Evolutionary conservation across 2,888 invertebrate genomes (phyloP).

Genomic region (Mycalesis mineus): DNA sequence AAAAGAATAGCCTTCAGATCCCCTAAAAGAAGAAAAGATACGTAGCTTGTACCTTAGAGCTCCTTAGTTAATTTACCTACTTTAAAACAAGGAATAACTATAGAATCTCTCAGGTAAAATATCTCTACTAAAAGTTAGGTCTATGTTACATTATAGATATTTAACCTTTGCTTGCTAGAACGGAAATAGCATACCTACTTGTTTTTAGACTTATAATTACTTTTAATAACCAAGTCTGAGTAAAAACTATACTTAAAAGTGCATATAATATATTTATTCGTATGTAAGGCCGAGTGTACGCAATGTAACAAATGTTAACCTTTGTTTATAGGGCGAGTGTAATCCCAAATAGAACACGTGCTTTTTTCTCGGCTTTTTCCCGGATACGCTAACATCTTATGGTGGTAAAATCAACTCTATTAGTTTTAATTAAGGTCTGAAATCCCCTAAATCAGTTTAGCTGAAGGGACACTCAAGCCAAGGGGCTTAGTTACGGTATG

Average conservation of each 20-base stretch:
- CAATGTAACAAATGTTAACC: slow-evolving; percentile 61
- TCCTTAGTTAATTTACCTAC: too few species aligned
- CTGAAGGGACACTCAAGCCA: slow-evolving; percentile 53
- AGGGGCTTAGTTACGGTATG: slow-evolving; percentile 65
- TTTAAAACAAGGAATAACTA: too few species aligned
- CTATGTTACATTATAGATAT: too few species aligned
- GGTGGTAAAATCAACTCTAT: slow-evolving; percentile 39
- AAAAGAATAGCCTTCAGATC: too few species aligned
- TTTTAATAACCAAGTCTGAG: too few species aligned
- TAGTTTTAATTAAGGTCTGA: slow-evolving; percentile 32
- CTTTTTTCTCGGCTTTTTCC: slow-evolving; percentile 69
- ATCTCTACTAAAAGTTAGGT: too few species aligned
- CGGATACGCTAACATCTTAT: slow-evolving; percentile 33
- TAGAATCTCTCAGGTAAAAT: too few species aligned
- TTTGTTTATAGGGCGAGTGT: slow-evolving; percentile 72
- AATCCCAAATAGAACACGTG: slow-evolving; percentile 77
- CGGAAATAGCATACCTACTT: background rate
- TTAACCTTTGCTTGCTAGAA: too few species aligned
- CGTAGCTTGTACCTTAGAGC: too few species aligned
- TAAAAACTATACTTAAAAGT: too few species aligned
- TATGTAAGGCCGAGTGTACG: slow-evolving; percentile 18
- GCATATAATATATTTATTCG: too few species aligned
- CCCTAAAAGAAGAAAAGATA: too few species aligned
- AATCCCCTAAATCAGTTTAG: slow-evolving; percentile 27
- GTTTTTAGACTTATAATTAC: background rate